Evolutionary conservation across 92 coral and sea anemone genomes (phyloP).

Genomic region (Actinernus sp.): DNA sequence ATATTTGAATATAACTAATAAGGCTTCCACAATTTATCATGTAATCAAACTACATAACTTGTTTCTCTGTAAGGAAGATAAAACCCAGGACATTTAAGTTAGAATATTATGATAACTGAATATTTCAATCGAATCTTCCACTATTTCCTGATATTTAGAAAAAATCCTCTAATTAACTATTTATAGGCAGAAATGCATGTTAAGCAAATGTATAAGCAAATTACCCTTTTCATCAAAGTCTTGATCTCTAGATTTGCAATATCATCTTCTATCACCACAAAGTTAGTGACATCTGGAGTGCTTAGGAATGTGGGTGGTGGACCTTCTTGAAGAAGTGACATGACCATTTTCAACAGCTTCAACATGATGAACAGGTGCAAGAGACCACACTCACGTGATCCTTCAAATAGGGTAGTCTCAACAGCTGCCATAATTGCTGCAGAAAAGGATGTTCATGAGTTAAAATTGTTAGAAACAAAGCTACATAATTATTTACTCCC

Average conservation of each 20-base stretch:
- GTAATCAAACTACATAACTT: no score
- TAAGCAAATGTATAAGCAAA: neutral
- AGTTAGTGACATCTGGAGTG: constrained; percentile 7
- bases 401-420: constrained; percentile 30
- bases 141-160: no score
- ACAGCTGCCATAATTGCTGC: constrained; percentile 27
- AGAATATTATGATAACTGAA: no score
- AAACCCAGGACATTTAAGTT: no score
- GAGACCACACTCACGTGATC: constrained; percentile 13
- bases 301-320: constrained; percentile 15
- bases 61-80: no score
- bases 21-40: no score
- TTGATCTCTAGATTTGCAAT: constrained; percentile 10
- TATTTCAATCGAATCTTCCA: no score
- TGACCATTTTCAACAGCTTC: constrained; percentile 15
- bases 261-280: constrained; percentile 8
- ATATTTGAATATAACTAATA: no score
- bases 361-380: constrained; percentile 13
- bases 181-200: no score
- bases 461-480: no score
- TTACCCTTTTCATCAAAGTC: constrained; percentile 4
- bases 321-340: constrained; percentile 14
- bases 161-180: no score
- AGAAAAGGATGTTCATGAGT: constrained; percentile 13
- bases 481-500: no score